Base-by-base conservation (phyloP, 2,888 invertebrate species). In the Galerucella pusilla region DNA sequence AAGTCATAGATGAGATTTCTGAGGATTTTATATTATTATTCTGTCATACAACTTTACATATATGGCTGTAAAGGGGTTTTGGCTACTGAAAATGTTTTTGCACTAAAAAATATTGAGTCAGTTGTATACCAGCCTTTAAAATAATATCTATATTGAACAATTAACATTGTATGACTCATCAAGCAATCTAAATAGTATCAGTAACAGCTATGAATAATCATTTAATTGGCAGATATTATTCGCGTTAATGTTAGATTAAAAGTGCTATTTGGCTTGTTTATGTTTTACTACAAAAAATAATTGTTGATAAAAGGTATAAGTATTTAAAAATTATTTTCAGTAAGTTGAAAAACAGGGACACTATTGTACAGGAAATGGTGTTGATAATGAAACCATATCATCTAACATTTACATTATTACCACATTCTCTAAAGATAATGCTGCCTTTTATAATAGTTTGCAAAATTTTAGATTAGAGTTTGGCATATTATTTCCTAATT, bases 361-460 rank as follows among this genome's bases (percentile, higher is more conserved):
- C 57, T 57, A 57, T 57, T 57, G 57, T 68, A 72, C 75, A 77
- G 77, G 77, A 77, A 77, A 68, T 70, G 60, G 68, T 42, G 66
- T 68, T 72, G 74, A 75, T 75, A 72, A 60, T 67, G 61, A 45
- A 68, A n/a, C 45, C 59, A 60, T 68, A 68, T 68, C 60, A 20
- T 59, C 14, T 14, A 68, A 69, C 68, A 71, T 61, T n/a, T 16
- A 54, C 9, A 60, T 3, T 3, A 68, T 73, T 76, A 76, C 73
- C 76, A 71, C 20, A 59, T 14, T 45, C 1, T 45, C 12, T 20
- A 25, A 68, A n/a, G 59, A 68, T 60, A 68, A 68, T 60, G 12
- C 57, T 45, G n/a, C 11, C 3, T 57, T 11, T 2, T 16, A 20
- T 9, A 57, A 49, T 12, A 49, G 12, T 49, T 49, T 16, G 10